Base-by-base conservation (phyloP, 2,113 vertebrate genomes). In the Aphyosemion australe region DNA sequence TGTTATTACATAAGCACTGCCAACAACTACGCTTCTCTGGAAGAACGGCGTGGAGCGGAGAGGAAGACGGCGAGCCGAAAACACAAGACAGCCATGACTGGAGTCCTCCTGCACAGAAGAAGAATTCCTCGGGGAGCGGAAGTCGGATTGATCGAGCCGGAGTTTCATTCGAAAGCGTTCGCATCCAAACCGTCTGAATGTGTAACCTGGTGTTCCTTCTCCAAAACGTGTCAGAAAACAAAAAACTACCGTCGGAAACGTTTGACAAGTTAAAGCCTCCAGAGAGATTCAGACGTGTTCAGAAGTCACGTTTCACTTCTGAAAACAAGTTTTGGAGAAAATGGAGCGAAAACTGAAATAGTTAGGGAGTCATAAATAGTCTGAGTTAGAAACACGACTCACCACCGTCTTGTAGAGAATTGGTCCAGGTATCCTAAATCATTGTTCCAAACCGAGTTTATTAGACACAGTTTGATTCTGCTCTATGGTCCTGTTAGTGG, bases 1-100 rank as follows among this genome's bases (percentile, higher is more conserved):
- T 99, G 97, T 98, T 98, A 95, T 98, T 98, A 97, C 96, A 94
- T 97, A 96, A 97, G 94, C 95, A 93, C 94, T 98, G 96, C 97
- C 97, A 99, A 98, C 95, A 95, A 94, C 94, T 91, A 94, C 93
- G 91, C 78, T 74, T 93, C 95, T 94, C 84, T 85, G 90, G 80
- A 82, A 86, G 76, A 82, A 74, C 69, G 59, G 73, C 48, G 61
- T 79, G 71, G 76, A 41, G 71, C 9, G n/a, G n/a, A 48, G 46
- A 48, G 46, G 46, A 75, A 65, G 69, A 84, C 31, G 32, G 57
- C 67, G 74, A 82, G 79, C 65, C 15, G 67, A 64, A 63, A 61
- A 61, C 49, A 53, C 46, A 53, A 46, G 62, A 70, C 72, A 48
- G 69, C 72, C 80, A 46, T 47, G 48, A 55, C 64, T 52, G 51